Percentiles rank a stretch among this genome's conserved stretches.
Evolutionary conservation across 2,797 vertebrate genomes (phyloP).

Genomic region (Sebastes itinus): DNA sequence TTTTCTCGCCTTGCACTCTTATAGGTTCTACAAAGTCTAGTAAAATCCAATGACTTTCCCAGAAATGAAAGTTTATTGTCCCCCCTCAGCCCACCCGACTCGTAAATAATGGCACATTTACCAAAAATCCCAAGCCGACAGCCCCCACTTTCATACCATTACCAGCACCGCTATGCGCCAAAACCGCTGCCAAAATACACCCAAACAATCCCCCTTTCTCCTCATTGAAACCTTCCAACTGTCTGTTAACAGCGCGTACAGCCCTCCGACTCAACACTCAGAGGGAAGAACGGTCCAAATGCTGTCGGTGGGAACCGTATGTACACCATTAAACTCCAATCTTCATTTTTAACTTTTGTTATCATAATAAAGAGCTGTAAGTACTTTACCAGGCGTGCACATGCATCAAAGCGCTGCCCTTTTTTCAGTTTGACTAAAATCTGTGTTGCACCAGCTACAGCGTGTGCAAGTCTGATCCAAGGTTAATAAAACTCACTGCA

Average conservation of each 20-base stretch:
- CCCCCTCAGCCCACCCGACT: constrained; percentile 71
- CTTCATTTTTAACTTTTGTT: constrained; percentile 43
- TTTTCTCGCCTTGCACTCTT: constrained; percentile 64
- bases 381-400: constrained; percentile 18
- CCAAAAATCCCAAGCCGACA: constrained; percentile 65
- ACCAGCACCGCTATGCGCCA: constrained; percentile 46
- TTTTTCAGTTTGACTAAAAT: constrained; percentile 9
- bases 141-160: constrained; percentile 58
- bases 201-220: constrained; percentile 66
- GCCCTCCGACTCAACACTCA: constrained; percentile 22
- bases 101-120: constrained; percentile 77
- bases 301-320: constrained; percentile 24
- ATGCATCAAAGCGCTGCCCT: neutral
- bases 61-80: constrained; percentile 83
- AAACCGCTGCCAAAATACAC: constrained; percentile 68
- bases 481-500: constrained; percentile 25
- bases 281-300: constrained; percentile 34
- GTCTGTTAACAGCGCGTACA: constrained; percentile 60
- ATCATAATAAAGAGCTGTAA: constrained; percentile 42
- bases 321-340: constrained; percentile 20
- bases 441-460: neutral
- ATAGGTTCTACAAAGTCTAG: constrained; percentile 77
- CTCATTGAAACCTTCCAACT: constrained; percentile 67
- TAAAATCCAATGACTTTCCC: constrained; percentile 83
- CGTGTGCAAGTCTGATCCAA: constrained; percentile 12